These are phyloP conservation scores for Caenorhabditis inopinata DNA, from an alignment of 1,140 invertebrate genomes.

Conservation along the genomic window DNA sequence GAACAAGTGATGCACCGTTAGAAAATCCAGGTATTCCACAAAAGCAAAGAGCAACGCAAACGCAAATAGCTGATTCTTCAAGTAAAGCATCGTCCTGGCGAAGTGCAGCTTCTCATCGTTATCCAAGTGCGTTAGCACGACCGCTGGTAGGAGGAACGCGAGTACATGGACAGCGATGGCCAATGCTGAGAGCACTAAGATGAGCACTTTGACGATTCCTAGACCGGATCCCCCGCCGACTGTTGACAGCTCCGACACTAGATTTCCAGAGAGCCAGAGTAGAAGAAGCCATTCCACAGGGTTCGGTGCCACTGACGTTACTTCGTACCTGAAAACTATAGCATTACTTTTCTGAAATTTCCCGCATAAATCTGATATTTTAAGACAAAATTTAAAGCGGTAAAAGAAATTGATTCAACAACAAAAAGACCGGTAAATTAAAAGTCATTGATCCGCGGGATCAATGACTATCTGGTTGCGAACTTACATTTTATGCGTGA, in stretches of 20 bases:
- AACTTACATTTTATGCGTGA: conserved; percentile 58
- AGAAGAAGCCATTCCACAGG: conserved; percentile 95
- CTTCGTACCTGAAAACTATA: conserved; percentile 64
- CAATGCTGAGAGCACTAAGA: conserved; percentile 85
- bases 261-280: conserved; percentile 88
- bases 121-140: conserved; percentile 70
- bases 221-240: conserved; percentile 90
- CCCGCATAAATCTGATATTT: no score
- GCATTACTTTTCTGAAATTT: no score
- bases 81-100: conserved; percentile 63
- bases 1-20: conserved; percentile 95
- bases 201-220: conserved; percentile 75
- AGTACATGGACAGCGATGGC: conserved; percentile 86
- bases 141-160: conserved; percentile 71
- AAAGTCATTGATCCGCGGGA: no score
- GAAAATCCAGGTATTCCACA: conserved; percentile 86
- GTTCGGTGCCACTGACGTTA: conserved; percentile 74
- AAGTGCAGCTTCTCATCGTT: conserved; percentile 65
- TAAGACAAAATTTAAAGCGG: neutral
- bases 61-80: conserved; percentile 86
- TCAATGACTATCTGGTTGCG: no score
- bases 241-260: conserved; percentile 93
- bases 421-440: no score
- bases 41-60: conserved; percentile 89
- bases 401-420: no score